phyloP scores from a whole-genome alignment of 1,140 invertebrate species.

The Drosophila chauvacae region DNA sequence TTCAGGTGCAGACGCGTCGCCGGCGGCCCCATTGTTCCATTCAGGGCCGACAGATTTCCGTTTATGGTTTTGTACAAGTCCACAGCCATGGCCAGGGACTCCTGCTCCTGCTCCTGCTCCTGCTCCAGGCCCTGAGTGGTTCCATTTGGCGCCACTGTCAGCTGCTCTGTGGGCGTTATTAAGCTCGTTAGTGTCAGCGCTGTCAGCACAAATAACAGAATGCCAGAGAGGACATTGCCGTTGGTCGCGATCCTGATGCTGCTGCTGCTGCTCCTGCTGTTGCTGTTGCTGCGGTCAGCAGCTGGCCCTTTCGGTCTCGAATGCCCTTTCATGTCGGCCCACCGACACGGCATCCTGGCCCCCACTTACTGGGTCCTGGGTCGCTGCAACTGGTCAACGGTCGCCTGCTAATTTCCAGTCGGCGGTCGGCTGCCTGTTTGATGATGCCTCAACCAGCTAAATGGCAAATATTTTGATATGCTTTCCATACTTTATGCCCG shows the following conservation, averaged over 20 bases:
- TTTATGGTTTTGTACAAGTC: slow-evolving; percentile 55
- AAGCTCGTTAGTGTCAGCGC: slow-evolving; percentile 81
- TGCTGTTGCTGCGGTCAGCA: slow-evolving; percentile 56
- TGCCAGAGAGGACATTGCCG: slow-evolving; percentile 44
- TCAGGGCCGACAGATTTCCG: slow-evolving; percentile 34
- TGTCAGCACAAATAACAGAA: slow-evolving; percentile 80
- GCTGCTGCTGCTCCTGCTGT: slow-evolving; percentile 14
- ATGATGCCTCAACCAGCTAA: slow-evolving; percentile 44
- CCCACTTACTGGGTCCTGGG: not conserved
- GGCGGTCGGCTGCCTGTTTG: slow-evolving; percentile 38
- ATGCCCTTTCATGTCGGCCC: slow-evolving; percentile 66
- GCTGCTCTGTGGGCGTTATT: slow-evolving; percentile 80
- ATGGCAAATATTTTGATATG: slow-evolving; percentile 79
- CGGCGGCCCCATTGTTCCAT: slow-evolving; percentile 20
- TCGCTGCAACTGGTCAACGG: slow-evolving; percentile 8
- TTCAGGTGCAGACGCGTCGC: slow-evolving; percentile 13
- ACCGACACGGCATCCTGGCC: slow-evolving; percentile 6
- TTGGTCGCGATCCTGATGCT: slow-evolving; percentile 21
- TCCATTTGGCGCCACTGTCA: slow-evolving; percentile 64
- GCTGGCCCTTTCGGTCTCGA: slow-evolving; percentile 68
- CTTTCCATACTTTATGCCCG: slow-evolving; percentile 64
- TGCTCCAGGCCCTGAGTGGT: slow-evolving; percentile 20
- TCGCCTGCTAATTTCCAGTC: slow-evolving; percentile 58
- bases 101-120: slow-evolving; percentile 19
- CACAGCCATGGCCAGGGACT: slow-evolving; percentile 2